Base-by-base conservation (phyloP, 2,113 vertebrate genomes). In the Terrapene triunguis region DNA sequence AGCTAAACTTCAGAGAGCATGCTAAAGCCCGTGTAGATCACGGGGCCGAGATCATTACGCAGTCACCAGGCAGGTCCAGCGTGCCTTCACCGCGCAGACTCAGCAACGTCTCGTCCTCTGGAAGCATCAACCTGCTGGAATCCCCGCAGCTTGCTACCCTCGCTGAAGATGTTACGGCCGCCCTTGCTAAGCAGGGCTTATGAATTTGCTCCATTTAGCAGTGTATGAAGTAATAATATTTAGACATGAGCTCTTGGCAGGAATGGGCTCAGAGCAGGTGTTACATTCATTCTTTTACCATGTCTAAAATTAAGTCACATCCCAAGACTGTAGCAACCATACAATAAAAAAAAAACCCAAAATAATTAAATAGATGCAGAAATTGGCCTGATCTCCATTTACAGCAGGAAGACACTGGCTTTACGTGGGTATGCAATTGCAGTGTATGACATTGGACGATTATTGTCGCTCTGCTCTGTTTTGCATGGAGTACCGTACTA, bases 151-250 rank as follows among this genome's bases (percentile, higher is more conserved):
- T 99, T 83, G 99, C 99, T 21, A 99, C 99, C 78, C 98, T 99
- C 25, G 99, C 99, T 4, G 99, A 99, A 98, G 99, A 99, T 62
- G 99, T 99, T 98, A 99, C 99, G 0, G 99, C 99, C 16, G 99
- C 99, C 92, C 99, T 99, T 19, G 99, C 99, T 93, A 99, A 99
- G 97, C 99, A 99, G 99, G 99, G 99, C 98, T 99, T 99, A 99
- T 99, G 99, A 99, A 99, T 98, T 82, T 88, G 95, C 98, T 98
- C 72, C 97, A 47, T 96, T 97, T 96, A 17, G 95, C 96, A 0
- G 94, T 81, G 91, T 97, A 98, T 97, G 97, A 98, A 97, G 96
- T 98, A 96, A 98, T 97, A 97, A 94, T 97, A 98, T 98, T 98
- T 98, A 98, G 98, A 98, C 98, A 98, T 98, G 98, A 98, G 98